Evolutionary conservation across 53 echinoderm and acorn worm species (phyloP).

Genomic region (Henricia sp.): DNA sequence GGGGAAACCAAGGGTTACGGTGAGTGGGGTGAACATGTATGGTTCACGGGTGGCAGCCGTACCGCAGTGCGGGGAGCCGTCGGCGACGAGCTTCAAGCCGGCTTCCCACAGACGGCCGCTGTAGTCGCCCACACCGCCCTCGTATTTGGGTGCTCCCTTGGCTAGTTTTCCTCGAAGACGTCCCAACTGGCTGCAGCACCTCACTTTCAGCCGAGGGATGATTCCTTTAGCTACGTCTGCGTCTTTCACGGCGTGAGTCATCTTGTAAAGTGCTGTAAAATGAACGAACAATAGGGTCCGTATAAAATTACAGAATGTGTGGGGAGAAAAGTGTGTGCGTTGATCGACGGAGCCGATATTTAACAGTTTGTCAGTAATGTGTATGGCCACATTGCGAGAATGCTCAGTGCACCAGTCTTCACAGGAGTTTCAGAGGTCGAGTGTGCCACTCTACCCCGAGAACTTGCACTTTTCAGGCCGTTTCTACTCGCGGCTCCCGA

Average conservation of each 20-base stretch:
- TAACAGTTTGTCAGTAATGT: too few relatives aligned
- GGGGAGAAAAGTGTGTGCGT: too few relatives aligned
- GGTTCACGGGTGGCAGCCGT: slow-evolving; percentile 54
- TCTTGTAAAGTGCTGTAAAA: slow-evolving; percentile 46
- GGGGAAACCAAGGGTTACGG: slow-evolving; percentile 73
- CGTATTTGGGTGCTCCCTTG: not conserved
- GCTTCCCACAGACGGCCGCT: slow-evolving; percentile 48
- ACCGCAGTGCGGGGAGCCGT: slow-evolving; percentile 66
- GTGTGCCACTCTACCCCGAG: too few relatives aligned
- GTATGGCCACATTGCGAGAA: too few relatives aligned
- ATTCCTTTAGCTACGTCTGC: not conserved
- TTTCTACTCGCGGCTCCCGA: too few relatives aligned
- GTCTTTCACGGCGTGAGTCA: slow-evolving; percentile 48
- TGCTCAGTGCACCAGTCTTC: too few relatives aligned
- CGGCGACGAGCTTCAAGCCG: slow-evolving; percentile 45
- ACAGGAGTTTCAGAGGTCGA: too few relatives aligned
- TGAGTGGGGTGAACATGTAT: slow-evolving; percentile 59
- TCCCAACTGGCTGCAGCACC: slow-evolving; percentile 3
- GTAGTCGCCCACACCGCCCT: slow-evolving; percentile 48
- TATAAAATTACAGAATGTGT: too few relatives aligned
- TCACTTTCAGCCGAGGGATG: not conserved
- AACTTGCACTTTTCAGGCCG: too few relatives aligned
- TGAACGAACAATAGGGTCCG: not conserved
- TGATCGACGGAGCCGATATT: too few relatives aligned
- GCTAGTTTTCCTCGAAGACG: not conserved